Evolutionary conservation across 2,888 invertebrate species (phyloP).

Genomic region (Cryptocephalus primarius): DNA sequence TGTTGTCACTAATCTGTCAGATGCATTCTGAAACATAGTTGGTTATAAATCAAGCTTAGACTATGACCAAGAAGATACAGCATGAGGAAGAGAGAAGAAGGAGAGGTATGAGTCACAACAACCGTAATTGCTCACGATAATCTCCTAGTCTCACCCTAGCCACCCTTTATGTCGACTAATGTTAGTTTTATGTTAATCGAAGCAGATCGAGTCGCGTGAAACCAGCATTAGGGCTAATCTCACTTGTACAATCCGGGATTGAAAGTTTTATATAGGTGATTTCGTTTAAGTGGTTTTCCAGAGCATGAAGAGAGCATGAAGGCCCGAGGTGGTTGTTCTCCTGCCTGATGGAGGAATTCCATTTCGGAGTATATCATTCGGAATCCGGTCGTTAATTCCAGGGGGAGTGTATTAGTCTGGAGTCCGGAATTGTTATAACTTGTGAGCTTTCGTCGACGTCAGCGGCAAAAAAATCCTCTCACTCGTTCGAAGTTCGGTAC

Average conservation of each 20-base stretch:
- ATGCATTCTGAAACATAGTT: not conserved
- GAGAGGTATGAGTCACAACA: constrained; percentile 19
- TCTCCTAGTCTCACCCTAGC: constrained; percentile 18
- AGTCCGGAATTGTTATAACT: no score
- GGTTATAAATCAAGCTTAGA: constrained; percentile 19
- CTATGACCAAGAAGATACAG: not conserved
- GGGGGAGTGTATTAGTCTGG: no score
- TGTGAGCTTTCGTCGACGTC: no score
- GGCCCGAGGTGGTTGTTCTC: no score
- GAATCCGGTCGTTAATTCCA: no score
- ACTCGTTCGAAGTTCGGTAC: no score
- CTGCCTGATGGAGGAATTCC: no score
- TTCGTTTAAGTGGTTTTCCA: not conserved
- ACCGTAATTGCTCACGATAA: constrained; percentile 26
- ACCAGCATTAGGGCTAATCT: constrained; percentile 25
- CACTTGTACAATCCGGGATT: constrained; percentile 19
- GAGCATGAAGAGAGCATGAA: no score
- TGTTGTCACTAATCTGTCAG: no score
- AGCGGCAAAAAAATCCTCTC: no score
- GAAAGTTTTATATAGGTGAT: constrained; percentile 18
- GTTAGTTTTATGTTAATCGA: constrained; percentile 31
- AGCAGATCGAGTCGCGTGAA: constrained; percentile 21
- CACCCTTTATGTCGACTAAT: constrained; percentile 25
- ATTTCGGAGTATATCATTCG: no score
- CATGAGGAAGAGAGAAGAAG: no score